phyloP scores from a whole-genome alignment of 2,888 invertebrate genomes.

The Hymenopus coronatus region DNA sequence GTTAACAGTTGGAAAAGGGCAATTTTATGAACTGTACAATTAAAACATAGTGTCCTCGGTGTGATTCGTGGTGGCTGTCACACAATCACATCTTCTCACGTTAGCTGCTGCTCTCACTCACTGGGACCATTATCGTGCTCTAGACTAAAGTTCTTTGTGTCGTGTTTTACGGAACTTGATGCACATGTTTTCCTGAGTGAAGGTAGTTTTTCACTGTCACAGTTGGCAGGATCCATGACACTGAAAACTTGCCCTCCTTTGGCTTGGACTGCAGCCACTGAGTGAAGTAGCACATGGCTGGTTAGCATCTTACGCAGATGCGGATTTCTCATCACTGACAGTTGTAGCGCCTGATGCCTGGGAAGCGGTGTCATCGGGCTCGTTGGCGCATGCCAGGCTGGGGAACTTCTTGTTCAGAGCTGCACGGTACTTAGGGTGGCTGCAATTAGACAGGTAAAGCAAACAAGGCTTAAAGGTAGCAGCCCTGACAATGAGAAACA shows the following conservation, averaged over 20 bases:
- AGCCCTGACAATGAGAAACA: too few relatives aligned
- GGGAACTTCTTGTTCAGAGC: constrained; percentile 77
- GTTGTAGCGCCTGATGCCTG: constrained; percentile 68
- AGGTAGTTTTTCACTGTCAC: neutral
- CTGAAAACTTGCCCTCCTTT: neutral
- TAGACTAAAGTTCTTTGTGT: neutral
- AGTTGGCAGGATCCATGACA: neutral
- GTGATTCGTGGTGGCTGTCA: neutral
- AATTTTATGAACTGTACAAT: neutral
- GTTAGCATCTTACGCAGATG: constrained; percentile 53
- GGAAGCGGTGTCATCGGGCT: constrained; percentile 60
- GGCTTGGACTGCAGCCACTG: neutral
- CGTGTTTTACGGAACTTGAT: neutral
- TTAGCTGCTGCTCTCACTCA: neutral
- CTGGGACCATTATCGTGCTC: neutral
- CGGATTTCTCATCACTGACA: constrained; percentile 62
- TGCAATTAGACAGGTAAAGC: constrained; percentile 40
- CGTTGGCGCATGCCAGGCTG: constrained; percentile 63
- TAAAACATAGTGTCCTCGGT: neutral
- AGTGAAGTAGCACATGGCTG: neutral
- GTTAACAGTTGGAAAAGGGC: neutral
- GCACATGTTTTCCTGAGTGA: neutral
- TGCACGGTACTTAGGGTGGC: constrained; percentile 76
- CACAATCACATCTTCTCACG: neutral
- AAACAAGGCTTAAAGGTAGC: neutral